These are phyloP conservation scores for Penaeus monodon DNA, from an alignment of 2,888 invertebrate genomes.

Conservation along the genomic window DNA sequence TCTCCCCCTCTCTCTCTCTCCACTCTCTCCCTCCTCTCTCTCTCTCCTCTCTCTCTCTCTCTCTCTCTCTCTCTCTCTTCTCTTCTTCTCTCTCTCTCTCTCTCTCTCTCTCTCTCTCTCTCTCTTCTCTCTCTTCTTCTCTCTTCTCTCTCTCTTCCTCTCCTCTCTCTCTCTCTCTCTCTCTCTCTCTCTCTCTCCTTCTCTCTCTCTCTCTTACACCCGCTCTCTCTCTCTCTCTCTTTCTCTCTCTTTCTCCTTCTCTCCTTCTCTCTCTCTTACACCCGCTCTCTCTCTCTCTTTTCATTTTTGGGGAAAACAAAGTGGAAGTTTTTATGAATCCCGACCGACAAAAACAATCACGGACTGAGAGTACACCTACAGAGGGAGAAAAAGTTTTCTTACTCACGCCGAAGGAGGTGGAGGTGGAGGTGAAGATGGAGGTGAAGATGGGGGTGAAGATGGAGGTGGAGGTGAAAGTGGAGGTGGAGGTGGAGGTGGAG, in stretches of 20 bases:
- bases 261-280: not conserved
- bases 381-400: no score
- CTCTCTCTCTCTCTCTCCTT: slow-evolving; percentile 28
- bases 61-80: not conserved
- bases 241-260: slow-evolving; percentile 1
- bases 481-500: no score
- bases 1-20: not conserved
- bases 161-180: slow-evolving; percentile 9
- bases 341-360: no score
- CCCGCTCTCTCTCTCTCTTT: not conserved
- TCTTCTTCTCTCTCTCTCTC: not conserved
- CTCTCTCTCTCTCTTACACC: slow-evolving; percentile 29
- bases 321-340: no score
- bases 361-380: no score
- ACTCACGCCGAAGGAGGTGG: no score
- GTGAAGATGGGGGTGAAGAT: no score
- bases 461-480: no score
- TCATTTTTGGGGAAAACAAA: not conserved
- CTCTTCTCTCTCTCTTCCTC: slow-evolving; percentile 32
- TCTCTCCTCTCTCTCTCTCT: not conserved
- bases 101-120: not conserved
- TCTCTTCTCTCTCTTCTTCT: slow-evolving; percentile 22
- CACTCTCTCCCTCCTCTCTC: not conserved
- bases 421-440: no score
- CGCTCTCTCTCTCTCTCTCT: slow-evolving; percentile 34